Evolutionary conservation across 2,888 invertebrate genomes (phyloP).

Genomic region (Leptopterna dolabrata): DNA sequence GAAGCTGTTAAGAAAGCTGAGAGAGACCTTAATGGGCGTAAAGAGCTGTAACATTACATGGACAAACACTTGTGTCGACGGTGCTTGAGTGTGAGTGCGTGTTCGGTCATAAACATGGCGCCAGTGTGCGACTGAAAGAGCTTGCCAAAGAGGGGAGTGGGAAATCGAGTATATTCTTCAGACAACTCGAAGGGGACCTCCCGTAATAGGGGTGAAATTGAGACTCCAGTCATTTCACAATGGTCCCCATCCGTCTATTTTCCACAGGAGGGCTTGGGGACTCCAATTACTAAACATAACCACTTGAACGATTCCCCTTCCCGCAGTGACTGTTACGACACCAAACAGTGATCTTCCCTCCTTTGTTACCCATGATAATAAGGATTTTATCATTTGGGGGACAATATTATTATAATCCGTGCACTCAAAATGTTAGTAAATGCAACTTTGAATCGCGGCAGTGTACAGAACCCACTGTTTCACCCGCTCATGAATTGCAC

Average conservation of each 20-base stretch:
- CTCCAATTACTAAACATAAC: slow-evolving; percentile 3
- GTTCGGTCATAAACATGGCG: neutral
- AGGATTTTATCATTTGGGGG: too few species aligned
- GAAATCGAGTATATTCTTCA: slow-evolving; percentile 31
- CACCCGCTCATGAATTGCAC: too few species aligned
- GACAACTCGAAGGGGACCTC: neutral
- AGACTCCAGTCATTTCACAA: slow-evolving; percentile 13
- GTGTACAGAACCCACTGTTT: too few species aligned
- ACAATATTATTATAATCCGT: too few species aligned
- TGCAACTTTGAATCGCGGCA: too few species aligned
- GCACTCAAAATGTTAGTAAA: too few species aligned
- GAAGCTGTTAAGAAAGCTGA: slow-evolving; percentile 40
- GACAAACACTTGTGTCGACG: slow-evolving; percentile 26
- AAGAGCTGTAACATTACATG: slow-evolving; percentile 51
- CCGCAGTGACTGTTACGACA: neutral
- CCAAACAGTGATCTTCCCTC: too few species aligned
- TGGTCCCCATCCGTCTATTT: neutral
- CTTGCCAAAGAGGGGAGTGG: neutral
- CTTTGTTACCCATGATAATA: too few species aligned
- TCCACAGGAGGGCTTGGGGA: neutral
- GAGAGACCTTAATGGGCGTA: slow-evolving; percentile 30
- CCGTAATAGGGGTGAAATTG: slow-evolving; percentile 9
- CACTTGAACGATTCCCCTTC: neutral
- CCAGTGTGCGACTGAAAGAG: neutral
- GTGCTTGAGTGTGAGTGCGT: neutral